A percentile compares a stretch with the other conserved stretches of the same genome.
Evolutionary conservation across 2,113 vertebrate species (phyloP).

Genomic region (Heliornis fulica): DNA sequence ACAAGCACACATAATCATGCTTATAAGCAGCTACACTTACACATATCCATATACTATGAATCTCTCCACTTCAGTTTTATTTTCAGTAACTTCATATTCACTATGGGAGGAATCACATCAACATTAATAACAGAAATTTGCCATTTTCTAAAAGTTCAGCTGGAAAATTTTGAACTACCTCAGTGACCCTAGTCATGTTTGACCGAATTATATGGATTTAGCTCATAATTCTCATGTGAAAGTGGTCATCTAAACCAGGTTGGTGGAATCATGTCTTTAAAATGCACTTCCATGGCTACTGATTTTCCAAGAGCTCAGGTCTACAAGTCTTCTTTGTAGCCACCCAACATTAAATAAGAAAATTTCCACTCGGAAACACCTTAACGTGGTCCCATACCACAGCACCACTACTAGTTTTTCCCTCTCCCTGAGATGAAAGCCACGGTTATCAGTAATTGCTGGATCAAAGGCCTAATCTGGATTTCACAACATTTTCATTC

Average conservation of each 20-base stretch:
- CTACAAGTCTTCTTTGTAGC: not conserved
- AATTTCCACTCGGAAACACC: not conserved
- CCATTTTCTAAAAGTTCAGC: not conserved
- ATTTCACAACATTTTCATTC: not conserved
- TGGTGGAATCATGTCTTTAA: not conserved
- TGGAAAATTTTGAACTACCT: not conserved
- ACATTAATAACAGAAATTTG: not conserved
- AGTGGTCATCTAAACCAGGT: not conserved
- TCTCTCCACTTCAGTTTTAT: not conserved
- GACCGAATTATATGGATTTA: not conserved
- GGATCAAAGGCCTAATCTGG: not conserved
- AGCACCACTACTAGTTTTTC: not conserved
- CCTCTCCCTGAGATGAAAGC: not conserved
- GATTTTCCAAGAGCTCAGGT: not conserved
- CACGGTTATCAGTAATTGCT: not conserved
- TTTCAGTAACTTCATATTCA: not conserved
- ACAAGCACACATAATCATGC: not conserved
- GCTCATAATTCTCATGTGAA: not conserved
- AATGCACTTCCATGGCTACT: not conserved
- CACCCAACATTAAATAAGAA: not conserved
- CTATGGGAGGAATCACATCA: not conserved
- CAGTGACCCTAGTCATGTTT: not conserved
- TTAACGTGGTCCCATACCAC: not conserved
- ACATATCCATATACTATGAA: fast-evolving
- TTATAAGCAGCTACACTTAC: not conserved